Evolutionary conservation across 2,888 invertebrate species (phyloP).

Genomic region (Tipula unca): DNA sequence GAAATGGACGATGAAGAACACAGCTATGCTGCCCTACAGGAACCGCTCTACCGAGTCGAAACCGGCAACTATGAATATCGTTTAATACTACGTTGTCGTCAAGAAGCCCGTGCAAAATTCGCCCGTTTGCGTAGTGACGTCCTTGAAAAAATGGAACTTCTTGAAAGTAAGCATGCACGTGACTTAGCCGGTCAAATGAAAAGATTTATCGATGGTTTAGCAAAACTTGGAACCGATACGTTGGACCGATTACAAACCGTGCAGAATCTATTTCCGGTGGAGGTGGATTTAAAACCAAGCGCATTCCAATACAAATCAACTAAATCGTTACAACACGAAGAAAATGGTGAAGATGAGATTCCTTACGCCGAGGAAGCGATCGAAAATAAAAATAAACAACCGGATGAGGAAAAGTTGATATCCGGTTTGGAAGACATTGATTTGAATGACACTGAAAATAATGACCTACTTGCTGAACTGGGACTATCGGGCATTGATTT

Average conservation of each 20-base stretch:
- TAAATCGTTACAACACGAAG: slow-evolving; percentile 22
- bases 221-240: slow-evolving; percentile 60
- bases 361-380: slow-evolving; percentile 25
- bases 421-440: slow-evolving; percentile 25
- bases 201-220: slow-evolving; percentile 75
- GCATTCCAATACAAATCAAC: slow-evolving; percentile 81
- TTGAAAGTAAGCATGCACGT: slow-evolving; percentile 97
- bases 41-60: slow-evolving; percentile 94
- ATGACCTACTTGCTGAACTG: slow-evolving; percentile 46
- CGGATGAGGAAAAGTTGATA: slow-evolving; percentile 20
- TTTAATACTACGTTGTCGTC: slow-evolving; percentile 88
- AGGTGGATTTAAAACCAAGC: slow-evolving; percentile 85
- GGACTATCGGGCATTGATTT: slow-evolving; percentile 48
- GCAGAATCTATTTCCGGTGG: slow-evolving; percentile 81
- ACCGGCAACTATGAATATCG: slow-evolving; percentile 99
- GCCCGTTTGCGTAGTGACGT: slow-evolving; percentile 83
- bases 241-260: slow-evolving; percentile 66
- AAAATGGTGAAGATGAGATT: slow-evolving; percentile 23
- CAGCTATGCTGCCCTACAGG: slow-evolving; percentile 84
- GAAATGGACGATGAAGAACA: slow-evolving; percentile 99
- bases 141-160: slow-evolving; percentile 89
- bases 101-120: slow-evolving; percentile 82
- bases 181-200: slow-evolving; percentile 83
- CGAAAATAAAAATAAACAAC: slow-evolving; percentile 21
- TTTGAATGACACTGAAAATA: slow-evolving; percentile 26